phyloP scores from a whole-genome alignment of 53 echinoderm and acorn worm genomes.

The Actinopyga echinites region DNA sequence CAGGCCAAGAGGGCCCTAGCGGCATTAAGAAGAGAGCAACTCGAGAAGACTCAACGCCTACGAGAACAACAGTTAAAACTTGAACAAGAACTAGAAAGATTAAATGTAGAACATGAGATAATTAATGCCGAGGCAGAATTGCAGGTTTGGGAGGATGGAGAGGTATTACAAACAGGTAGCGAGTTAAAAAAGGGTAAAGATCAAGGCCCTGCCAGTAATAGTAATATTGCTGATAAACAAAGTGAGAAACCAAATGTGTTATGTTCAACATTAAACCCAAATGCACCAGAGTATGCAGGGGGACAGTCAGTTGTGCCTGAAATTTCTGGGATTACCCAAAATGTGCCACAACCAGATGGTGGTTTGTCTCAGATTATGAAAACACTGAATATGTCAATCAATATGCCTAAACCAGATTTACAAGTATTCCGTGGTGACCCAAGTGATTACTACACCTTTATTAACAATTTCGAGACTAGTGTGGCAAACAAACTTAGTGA shows the following conservation, averaged over 20 bases:
- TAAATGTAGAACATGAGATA: not conserved
- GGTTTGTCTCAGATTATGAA: no score
- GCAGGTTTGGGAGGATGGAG: not conserved
- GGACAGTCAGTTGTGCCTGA: no score
- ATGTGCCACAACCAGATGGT: no score
- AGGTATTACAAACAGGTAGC: not conserved
- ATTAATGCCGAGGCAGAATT: not conserved
- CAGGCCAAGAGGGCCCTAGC: conserved; percentile 1
- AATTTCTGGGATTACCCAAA: no score
- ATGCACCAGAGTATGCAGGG: not conserved
- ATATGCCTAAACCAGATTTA: conserved; percentile 32
- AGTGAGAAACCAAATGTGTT: not conserved
- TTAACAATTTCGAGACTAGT: conserved; percentile 45
- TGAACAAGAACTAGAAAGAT: not conserved
- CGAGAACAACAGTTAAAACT: not conserved
- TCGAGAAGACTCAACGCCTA: not conserved
- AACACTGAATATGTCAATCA: not conserved
- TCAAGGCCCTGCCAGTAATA: not conserved
- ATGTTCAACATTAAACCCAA: not conserved
- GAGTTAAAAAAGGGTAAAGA: not conserved
- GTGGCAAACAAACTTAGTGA: conserved; percentile 13
- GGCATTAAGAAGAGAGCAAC: not conserved
- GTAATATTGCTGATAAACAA: not conserved
- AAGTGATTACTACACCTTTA: conserved; percentile 36
- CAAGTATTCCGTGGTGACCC: conserved; percentile 50